Conservation (phyloP, 2,113 vertebrate species). For the Erythrocercus mccallii region DNA sequence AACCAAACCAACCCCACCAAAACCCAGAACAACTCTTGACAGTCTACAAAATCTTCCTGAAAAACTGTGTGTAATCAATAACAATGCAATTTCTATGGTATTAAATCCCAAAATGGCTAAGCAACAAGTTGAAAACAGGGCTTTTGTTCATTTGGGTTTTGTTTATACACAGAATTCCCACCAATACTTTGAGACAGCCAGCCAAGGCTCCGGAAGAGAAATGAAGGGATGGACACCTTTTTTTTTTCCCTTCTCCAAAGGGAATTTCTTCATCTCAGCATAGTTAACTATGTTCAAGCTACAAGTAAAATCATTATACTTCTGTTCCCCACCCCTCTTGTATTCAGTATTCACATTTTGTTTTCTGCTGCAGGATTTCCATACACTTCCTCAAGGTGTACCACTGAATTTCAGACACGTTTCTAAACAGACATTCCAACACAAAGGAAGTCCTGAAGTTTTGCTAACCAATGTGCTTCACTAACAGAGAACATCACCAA, state of each 20-base stretch:
- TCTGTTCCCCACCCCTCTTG: not conserved
- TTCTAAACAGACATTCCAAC: not conserved
- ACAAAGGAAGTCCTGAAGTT: not conserved
- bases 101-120: not conserved
- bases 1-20: not conserved
- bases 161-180: not conserved
- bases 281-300: not conserved
- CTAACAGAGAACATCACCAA: not conserved
- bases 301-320: not conserved
- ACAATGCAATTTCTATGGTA: not conserved
- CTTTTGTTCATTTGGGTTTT: not conserved
- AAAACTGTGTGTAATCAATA: not conserved
- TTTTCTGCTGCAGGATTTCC: not conserved
- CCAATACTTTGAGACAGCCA: not conserved
- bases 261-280: not conserved
- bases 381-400: not conserved
- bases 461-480: not conserved
- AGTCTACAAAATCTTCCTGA: not conserved
- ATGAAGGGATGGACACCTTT: not conserved
- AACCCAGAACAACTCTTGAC: not conserved
- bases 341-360: fast-evolving
- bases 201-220: not conserved
- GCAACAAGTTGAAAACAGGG: not conserved
- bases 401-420: not conserved
- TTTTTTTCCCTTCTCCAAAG: not conserved